These are phyloP conservation scores for Scaptomyza pallida DNA, from an alignment of 1,140 invertebrate genomes.

Conservation along the genomic window DNA sequence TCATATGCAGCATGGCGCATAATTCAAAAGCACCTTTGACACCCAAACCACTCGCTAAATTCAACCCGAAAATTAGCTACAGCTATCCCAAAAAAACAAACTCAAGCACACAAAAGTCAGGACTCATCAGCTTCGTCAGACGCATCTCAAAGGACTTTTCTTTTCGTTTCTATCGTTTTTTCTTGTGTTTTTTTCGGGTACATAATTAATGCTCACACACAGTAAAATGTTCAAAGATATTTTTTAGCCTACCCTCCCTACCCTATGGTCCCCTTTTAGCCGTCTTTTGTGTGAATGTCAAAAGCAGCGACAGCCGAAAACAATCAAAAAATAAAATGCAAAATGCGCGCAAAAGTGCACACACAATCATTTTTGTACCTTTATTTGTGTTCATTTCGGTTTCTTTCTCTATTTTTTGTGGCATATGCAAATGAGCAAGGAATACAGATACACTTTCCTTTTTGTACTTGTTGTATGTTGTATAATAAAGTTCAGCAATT, in stretches of 20 bases:
- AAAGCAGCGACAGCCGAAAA: conserved; percentile 67
- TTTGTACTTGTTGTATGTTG: not conserved
- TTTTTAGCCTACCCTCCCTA: conserved; percentile 3
- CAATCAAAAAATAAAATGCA: conserved; percentile 60
- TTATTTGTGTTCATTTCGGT: conserved; percentile 24
- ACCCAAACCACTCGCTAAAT: conserved; percentile 1
- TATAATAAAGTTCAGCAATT: not conserved
- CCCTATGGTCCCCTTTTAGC: no score
- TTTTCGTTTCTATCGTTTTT: conserved; percentile 8
- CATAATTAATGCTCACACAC: conserved; percentile 72
- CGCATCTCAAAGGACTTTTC: conserved; percentile 62
- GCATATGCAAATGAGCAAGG: conserved; percentile 59
- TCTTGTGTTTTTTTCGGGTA: conserved; percentile 11
- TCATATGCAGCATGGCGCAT: conserved; percentile 37
- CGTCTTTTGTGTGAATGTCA: conserved; percentile 58
- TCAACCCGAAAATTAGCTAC: conserved; percentile 61
- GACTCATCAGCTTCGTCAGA: conserved; percentile 42
- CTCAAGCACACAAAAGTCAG: conserved; percentile 11
- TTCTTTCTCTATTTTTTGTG: conserved; percentile 6
- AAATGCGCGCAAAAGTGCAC: conserved; percentile 43
- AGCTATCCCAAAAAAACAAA: conserved; percentile 3
- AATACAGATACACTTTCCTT: conserved; percentile 5
- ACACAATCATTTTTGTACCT: conserved; percentile 59
- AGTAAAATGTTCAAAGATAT: conserved; percentile 78
- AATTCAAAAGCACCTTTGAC: conserved; percentile 47